Evolutionary conservation across 2,888 invertebrate genomes (phyloP), one percentile per base, ranked within the genome.

Genomic region (Ormyrus rosae): DNA sequence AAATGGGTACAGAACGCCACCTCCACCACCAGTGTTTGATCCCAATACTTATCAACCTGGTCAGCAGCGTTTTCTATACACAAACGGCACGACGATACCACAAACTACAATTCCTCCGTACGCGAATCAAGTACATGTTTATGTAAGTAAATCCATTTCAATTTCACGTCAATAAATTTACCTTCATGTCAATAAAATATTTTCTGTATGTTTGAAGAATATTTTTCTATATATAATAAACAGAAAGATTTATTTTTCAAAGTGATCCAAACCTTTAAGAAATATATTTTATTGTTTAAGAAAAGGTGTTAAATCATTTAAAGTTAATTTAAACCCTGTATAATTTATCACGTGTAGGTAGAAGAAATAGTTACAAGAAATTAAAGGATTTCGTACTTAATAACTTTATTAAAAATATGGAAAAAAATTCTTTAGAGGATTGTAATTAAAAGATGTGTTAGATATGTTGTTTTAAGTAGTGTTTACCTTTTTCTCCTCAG

Each of bases 1-100:
- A 89, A 95, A 95, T 90, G 95, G 95, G 80, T 95, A 93, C 87
- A 92, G 94, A 86, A 92, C 93, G 79, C 93, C 94, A 78, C 93
- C 93, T 84, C 93, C 93, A 83, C 92, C 92, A 83, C 91, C 93
- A 75, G 93, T 93, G 70, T 94, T 92, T 78, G 94, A 94, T 90
- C 93, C 94, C 63, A 91, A 84, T 85, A 89, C 84, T 86, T 92
- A 91, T 87, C 91, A 92, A 81, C 91, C 92, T 84, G 92, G 93
- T 73, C 94, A 93, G 83, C 94, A 94, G 88, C 92, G 94, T 85
- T 94, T 93, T 89, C 91, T 94, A 60, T 94, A 93, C 87, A 91
- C 93, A 69, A 93, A 93, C 86, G 93, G 93, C 82, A 92, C 93
- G 73, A 92, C 93, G 19, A 91, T 93, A 85, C 93, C 93, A 84